Percentiles rank a stretch among this genome's conserved stretches.
Conservation (phyloP, 2,888 invertebrate species). For the Drosophila paranaensis region DNA sequence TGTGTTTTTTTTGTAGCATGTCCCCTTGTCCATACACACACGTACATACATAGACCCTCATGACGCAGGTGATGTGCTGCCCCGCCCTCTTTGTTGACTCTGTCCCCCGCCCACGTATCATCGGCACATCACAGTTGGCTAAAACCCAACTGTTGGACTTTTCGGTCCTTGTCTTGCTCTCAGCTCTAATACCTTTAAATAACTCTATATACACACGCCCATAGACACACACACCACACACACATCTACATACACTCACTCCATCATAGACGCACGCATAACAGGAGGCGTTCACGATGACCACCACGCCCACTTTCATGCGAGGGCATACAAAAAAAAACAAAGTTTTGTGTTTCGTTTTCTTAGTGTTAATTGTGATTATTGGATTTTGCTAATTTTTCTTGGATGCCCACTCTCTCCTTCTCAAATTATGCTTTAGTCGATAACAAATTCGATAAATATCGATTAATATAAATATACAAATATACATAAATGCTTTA, state of each 20-base stretch:
- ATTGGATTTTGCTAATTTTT: conserved; percentile 15
- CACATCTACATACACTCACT: conserved; percentile 4
- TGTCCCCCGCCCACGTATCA: neutral
- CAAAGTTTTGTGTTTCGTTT: conserved; percentile 36
- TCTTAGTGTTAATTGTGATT: conserved; percentile 47
- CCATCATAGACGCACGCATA: conserved; percentile 4
- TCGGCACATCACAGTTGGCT: conserved; percentile 79
- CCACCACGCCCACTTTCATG: conserved; percentile 45
- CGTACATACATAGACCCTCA: neutral
- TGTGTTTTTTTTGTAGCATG: conserved; percentile 54
- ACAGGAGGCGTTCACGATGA: conserved; percentile 28
- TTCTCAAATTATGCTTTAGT: neutral
- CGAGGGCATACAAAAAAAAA: conserved; percentile 13
- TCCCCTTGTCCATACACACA: conserved; percentile 1
- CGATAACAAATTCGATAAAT: conserved; percentile 18
- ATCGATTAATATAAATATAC: conserved; percentile 20
- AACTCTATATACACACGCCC: conserved; percentile 19
- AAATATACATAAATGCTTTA: conserved; percentile 30
- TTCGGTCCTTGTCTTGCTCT: conserved; percentile 84
- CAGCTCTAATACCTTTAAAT: conserved; percentile 36
- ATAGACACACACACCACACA: conserved; percentile 11
- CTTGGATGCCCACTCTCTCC: conserved; percentile 7
- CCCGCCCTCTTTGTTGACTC: conserved; percentile 11
- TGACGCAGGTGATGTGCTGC: conserved; percentile 82
- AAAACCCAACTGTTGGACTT: conserved; percentile 83